Conservation (phyloP, 2,888 invertebrate genomes). For the Zygogramma bicolorata region DNA sequence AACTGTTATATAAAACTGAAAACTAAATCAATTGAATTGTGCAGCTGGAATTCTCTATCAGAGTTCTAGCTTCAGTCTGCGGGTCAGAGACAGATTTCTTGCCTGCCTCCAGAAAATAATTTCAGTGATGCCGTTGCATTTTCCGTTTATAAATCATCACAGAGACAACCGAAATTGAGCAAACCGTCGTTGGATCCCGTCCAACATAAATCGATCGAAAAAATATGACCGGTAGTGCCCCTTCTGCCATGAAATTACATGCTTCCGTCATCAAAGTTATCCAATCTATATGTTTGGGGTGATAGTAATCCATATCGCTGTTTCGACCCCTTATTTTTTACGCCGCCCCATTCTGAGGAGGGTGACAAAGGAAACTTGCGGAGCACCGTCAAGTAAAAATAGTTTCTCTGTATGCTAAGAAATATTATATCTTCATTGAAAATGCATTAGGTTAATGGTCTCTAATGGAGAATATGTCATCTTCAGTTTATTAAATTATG, state of each 20-base stretch:
- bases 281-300: slow-evolving; percentile 40
- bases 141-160: neutral
- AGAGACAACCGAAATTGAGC: neutral
- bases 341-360: neutral
- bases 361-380: neutral
- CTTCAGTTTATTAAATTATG: neutral
- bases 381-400: neutral
- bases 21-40: no score
- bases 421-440: slow-evolving; percentile 21
- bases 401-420: slow-evolving; percentile 12
- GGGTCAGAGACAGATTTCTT: no score
- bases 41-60: no score
- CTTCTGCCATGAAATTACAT: slow-evolving; percentile 40
- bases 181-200: slow-evolving; percentile 31
- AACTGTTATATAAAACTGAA: no score
- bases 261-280: slow-evolving; percentile 45
- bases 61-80: no score
- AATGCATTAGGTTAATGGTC: slow-evolving; percentile 12
- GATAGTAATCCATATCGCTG: slow-evolving; percentile 36
- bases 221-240: slow-evolving; percentile 42
- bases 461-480: neutral
- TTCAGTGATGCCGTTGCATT: no score
- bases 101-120: neutral
- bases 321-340: slow-evolving; percentile 18
- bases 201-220: slow-evolving; percentile 37